A percentile compares a stretch with the other conserved stretches of the same genome.
Evolutionary conservation across 2,888 invertebrate species (phyloP).

Genomic region (Heliconius sara): DNA sequence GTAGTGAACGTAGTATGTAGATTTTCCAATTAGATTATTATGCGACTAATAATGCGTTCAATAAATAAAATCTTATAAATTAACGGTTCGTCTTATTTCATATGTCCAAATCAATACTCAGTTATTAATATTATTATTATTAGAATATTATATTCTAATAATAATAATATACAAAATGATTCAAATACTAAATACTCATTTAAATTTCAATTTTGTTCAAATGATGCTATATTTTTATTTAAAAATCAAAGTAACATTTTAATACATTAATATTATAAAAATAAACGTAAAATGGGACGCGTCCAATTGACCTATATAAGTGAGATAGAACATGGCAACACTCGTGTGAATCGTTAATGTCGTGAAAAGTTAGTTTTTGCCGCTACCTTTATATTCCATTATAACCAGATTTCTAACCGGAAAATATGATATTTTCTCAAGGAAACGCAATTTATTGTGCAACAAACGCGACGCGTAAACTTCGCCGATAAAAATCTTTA

Average conservation of each 20-base stretch:
- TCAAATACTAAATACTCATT: not conserved
- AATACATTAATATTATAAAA: not conserved
- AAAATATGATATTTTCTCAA: conserved; percentile 54
- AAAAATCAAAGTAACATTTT: too few species aligned
- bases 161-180: too few species aligned
- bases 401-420: conserved; percentile 59
- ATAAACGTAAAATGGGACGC: conserved; percentile 31
- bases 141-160: not conserved
- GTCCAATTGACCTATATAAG: conserved; percentile 60
- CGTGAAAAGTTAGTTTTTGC: conserved; percentile 53
- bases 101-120: too few species aligned
- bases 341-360: conserved; percentile 63
- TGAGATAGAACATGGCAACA: conserved; percentile 66
- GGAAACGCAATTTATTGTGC: conserved; percentile 43
- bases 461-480: conserved; percentile 28
- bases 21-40: conserved; percentile 27
- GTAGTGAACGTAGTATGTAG: conserved; percentile 21
- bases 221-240: not conserved
- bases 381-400: conserved; percentile 37
- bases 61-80: conserved; percentile 6
- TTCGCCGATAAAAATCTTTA: conserved; percentile 35
- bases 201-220: not conserved
- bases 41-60: conserved; percentile 14
- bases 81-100: not conserved
- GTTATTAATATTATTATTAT: too few species aligned